phyloP scores from a whole-genome alignment of 2,113 vertebrate species.

The Oryzias curvinotus region DNA sequence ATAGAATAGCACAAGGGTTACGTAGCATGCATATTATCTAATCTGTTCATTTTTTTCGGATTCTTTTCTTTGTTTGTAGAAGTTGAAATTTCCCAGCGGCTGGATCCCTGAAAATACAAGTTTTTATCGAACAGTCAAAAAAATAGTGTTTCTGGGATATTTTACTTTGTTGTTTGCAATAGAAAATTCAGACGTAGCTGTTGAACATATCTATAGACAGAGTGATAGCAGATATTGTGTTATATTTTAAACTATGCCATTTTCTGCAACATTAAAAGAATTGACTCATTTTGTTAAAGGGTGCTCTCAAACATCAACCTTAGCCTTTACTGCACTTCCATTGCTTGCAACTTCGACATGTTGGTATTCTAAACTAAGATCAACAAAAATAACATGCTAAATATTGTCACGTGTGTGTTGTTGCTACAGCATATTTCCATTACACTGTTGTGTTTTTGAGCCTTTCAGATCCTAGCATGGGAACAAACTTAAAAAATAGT shows the following conservation, averaged over 20 bases:
- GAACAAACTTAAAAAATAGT: neutral
- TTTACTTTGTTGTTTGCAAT: too few species aligned
- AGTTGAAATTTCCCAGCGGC: slow-evolving; percentile 35
- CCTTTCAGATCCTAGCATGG: neutral
- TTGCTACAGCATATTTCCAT: neutral
- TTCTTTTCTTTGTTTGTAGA: slow-evolving; percentile 10
- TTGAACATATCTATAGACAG: too few species aligned
- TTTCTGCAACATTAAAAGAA: too few species aligned
- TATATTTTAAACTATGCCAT: too few species aligned
- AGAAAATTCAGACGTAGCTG: too few species aligned
- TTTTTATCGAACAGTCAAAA: neutral
- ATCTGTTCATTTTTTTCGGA: neutral
- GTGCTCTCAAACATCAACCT: too few species aligned
- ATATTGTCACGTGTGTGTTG: neutral
- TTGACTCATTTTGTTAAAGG: too few species aligned
- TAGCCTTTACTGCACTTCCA: too few species aligned
- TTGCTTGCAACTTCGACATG: neutral
- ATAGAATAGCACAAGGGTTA: too few species aligned
- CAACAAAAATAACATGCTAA: neutral
- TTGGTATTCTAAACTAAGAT: neutral
- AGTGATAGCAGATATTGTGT: too few species aligned
- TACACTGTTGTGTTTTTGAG: neutral
- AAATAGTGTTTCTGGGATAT: too few species aligned
- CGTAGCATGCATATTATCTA: neutral
- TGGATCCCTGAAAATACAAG: slow-evolving; percentile 44